Base-by-base conservation (phyloP, 1,140 invertebrate species). In the Parapsyche elsis region DNA sequence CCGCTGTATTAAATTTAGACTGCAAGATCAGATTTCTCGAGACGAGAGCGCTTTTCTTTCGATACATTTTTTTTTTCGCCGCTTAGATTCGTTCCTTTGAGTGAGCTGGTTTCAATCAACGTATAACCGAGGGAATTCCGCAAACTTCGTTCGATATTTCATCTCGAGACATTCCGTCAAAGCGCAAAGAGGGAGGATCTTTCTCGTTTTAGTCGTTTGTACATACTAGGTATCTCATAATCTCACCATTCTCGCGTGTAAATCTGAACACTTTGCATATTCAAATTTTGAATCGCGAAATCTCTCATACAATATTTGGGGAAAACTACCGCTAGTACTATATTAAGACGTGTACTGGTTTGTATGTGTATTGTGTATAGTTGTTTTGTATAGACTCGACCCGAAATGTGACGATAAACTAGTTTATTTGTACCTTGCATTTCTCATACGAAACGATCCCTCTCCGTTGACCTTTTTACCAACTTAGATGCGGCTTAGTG, bases 211-310 rank as follows among this genome's bases (percentile, higher is more conserved):
- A 61, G 9, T 19, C 57, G 14, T 16, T 61, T 61, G 16, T 61
- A 61, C 16, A 19, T 61, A 19, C 57, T 38, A 38, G 2, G 30
- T 38, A 38, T 38, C 30, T 38, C 16, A 16, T 61, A 19, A 61
- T 61, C 57, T 16, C 57, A 9, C 21, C 1, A 21, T 61, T 21
- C n/a, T 61, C 7, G 57, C 21, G 57, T 61, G 57, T 61, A 61
- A 61, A 61, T 16, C 57, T 21, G 14, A 19, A 21, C 57, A 16
- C 57, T 61, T 61, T 61, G 57, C 57, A 61, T 61, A 61, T 61
- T 61, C 57, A 61, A 61, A 61, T 61, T 57, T 61, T 21, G 57
- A 38, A 7, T 61, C 57, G 21, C 57, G 57, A 61, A 61, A 61
- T 61, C 57, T 61, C 57, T 61, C 19, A 61, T 19, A 61, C 19